Evolutionary conservation across 2,113 vertebrate species (phyloP), one percentile per base, ranked within the genome.

Genomic region (Planiliza haematocheilus): DNA sequence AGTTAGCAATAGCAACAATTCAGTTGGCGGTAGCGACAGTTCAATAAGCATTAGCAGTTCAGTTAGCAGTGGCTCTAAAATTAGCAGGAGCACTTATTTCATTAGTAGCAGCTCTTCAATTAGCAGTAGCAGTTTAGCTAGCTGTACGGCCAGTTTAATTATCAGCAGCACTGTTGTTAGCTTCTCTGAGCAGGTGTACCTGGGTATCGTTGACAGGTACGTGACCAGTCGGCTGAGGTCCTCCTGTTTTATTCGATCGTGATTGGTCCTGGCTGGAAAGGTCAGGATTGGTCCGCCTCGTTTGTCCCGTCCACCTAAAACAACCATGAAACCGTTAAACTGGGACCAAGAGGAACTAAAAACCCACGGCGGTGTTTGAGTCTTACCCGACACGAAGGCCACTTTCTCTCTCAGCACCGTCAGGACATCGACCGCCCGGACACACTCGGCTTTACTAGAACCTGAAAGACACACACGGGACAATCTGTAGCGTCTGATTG

Each of bases 161-260:
- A n/a, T n/a, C n/a, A n/a, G n/a, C n/a, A n/a, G n/a, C n/a, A n/a
- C n/a, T n/a, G n/a, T n/a, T n/a, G n/a, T n/a, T n/a, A n/a, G n/a
- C n/a, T n/a, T n/a, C n/a, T n/a, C n/a, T n/a, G n/a, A 3, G 10
- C 14, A 52, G 41, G 10, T 42, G 9, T 79, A 96, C 96, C 96
- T 98, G 89, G 98, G 98, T 84, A 99, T 94, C 0, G 96, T 99
- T 51, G 97, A 96, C 92, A 99, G 94, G 93, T 99, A 99, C 20
- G 96, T 98, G 86, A 99, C 97, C 71, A 99, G 92, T 89, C 95
- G 95, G 86, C 98, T 94, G 77, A 99, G 95, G 91, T 99, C 98
- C 90, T 99, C 98, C 92, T 98, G 98, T 88, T 97, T 97, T 96
- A 99, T 98, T 96, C 97, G 96, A 94, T 99, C 98, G 10, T 99